Percentiles rank a stretch among this genome's conserved stretches.
phyloP scores from a whole-genome alignment of 2,113 vertebrate genomes.

The Xenopus borealis region DNA sequence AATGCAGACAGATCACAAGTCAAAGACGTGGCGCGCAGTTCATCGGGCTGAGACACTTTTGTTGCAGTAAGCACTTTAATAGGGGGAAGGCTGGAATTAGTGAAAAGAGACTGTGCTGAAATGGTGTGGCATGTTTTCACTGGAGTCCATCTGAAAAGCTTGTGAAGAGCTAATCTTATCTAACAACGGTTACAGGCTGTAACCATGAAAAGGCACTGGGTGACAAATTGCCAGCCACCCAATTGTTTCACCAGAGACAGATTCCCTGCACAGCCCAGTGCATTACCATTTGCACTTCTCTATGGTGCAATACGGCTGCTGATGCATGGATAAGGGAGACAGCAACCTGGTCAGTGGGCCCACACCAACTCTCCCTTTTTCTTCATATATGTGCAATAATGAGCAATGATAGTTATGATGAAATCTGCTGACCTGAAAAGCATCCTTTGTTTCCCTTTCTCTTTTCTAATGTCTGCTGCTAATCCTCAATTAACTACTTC shows the following conservation, averaged over 20 bases:
- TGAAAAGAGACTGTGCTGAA: background rate
- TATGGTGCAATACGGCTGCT: background rate
- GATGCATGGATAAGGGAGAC: background rate
- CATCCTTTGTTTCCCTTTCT: background rate
- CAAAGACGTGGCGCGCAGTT: background rate
- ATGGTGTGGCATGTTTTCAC: conserved; percentile 14
- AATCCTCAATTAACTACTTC: conserved; percentile 4
- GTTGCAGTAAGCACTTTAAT: conserved; percentile 9
- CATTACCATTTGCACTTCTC: background rate
- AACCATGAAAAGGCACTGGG: conserved; percentile 20
- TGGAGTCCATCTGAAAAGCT: conserved; percentile 13
- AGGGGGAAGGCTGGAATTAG: background rate
- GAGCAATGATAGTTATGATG: background rate
- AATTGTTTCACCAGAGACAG: conserved; percentile 16
- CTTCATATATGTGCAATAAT: background rate
- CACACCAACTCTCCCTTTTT: background rate
- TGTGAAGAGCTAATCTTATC: conserved; percentile 19
- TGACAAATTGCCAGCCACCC: conserved; percentile 22
- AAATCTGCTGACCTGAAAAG: background rate
- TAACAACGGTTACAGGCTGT: conserved; percentile 3
- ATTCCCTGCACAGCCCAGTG: background rate
- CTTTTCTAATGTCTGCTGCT: background rate
- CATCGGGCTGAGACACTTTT: background rate
- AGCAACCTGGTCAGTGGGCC: background rate
- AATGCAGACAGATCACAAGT: conserved; percentile 3